These are phyloP conservation scores for Stegodyphus mimosarum DNA, from an alignment of 1,140 invertebrate genomes.

Conservation along the genomic window DNA sequence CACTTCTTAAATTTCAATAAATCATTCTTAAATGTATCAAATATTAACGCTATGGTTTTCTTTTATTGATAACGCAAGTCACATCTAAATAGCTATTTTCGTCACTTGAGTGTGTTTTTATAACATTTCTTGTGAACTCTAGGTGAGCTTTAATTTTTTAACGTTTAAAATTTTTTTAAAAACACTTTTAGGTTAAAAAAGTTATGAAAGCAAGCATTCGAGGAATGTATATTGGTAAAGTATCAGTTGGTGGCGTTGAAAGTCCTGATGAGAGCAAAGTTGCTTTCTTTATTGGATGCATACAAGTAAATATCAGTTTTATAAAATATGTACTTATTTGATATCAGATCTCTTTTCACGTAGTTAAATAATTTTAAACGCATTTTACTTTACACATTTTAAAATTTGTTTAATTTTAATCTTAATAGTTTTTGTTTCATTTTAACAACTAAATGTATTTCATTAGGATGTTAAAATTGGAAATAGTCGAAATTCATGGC, in stretches of 20 bases:
- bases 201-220: constrained; percentile 81
- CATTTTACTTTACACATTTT: not conserved
- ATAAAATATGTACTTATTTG: not conserved
- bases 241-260: constrained; percentile 85
- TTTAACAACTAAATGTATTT: not conserved
- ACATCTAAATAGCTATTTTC: too few relatives aligned
- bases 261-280: constrained; percentile 71
- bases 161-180: not conserved
- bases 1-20: too few relatives aligned
- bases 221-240: constrained; percentile 86
- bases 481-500: constrained; percentile 79
- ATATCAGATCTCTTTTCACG: not conserved
- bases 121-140: not conserved
- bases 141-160: not conserved
- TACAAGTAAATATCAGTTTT: constrained; percentile 26
- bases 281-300: constrained; percentile 74
- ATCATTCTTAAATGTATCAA: too few relatives aligned
- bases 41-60: too few relatives aligned
- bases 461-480: constrained; percentile 78
- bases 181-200: constrained; percentile 47
- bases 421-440: not conserved
- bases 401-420: too few relatives aligned
- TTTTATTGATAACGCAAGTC: too few relatives aligned
- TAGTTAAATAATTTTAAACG: not conserved
- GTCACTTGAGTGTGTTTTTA: not conserved